Evolutionary conservation across 2,888 invertebrate species (phyloP).

Genomic region (Bruchidius siliquastri): DNA sequence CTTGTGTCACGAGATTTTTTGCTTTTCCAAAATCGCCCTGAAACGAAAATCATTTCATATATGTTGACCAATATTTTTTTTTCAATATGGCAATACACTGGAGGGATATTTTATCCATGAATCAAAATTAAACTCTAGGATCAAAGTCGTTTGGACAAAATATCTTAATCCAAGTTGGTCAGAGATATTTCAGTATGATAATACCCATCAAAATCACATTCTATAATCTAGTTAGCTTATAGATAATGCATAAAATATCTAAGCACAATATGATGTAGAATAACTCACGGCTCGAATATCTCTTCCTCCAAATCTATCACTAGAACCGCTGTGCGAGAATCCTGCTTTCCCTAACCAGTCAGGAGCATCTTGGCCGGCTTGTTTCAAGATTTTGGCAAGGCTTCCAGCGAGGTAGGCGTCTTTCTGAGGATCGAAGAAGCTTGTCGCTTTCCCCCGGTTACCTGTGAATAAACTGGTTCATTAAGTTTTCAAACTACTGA

Average conservation of each 20-base stretch:
- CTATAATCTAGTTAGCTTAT: too few species aligned
- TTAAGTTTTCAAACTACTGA: too few species aligned
- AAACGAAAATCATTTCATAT: slow-evolving; percentile 20
- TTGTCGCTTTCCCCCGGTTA: slow-evolving; percentile 80
- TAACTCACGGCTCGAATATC: slow-evolving; percentile 62
- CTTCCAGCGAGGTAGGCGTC: slow-evolving; percentile 60
- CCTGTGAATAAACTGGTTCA: slow-evolving; percentile 23
- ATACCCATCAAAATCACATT: too few species aligned
- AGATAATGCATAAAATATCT: too few species aligned
- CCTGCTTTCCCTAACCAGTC: slow-evolving; percentile 61
- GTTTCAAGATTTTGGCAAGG: slow-evolving; percentile 68
- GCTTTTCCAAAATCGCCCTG: slow-evolving; percentile 33
- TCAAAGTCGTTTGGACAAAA: too few species aligned
- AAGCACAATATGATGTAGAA: too few species aligned
- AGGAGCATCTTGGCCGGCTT: slow-evolving; percentile 76
- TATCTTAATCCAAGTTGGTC: too few species aligned
- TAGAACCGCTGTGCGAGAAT: slow-evolving; percentile 48
- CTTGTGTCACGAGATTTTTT: slow-evolving; percentile 29
- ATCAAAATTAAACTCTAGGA: too few species aligned
- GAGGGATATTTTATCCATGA: too few species aligned
- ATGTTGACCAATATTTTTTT: too few species aligned
- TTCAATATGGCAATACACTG: neutral
- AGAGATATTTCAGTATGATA: too few species aligned
- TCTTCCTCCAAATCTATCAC: slow-evolving; percentile 62
- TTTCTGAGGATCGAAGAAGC: slow-evolving; percentile 66